Evolutionary conservation across 2,797 vertebrate genomes (phyloP), one percentile per base, ranked within the genome.

Genomic region (Danionella dracula): DNA sequence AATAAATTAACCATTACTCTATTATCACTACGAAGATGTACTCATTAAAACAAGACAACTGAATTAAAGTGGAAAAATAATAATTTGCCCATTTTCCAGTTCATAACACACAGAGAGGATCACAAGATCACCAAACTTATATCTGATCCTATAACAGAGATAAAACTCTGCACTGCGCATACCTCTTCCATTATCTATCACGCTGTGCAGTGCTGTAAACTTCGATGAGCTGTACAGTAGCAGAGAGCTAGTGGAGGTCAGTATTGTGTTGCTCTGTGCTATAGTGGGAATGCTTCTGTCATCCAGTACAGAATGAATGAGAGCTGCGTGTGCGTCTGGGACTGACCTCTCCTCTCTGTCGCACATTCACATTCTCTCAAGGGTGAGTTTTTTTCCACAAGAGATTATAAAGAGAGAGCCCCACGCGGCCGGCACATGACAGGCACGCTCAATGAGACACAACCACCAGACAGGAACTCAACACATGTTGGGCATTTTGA

Each of bases 361-460:
- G 45, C 46, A 65, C 37, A 46, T 58, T 65, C 38, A 27, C 16
- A 42, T 53, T 65, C 46, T 45, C 27, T 51, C 46, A 58, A 70
- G 61, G 61, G 40, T 34, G 38, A 44, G 31, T 59, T 58, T 65
- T n/a, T 70, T 71, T 51, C 60, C 54, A 71, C 41, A 35, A 70
- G 37, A 60, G 68, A 65, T 71, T 71, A 65, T 13, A 51, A 16
- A 46, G 15, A 59, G 17, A 54, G 19, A 48, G 23, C 29, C 53
- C 35, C 40, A 44, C 29, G 54, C 2, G 13, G 31, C 44, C 10
- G 8, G 46, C 48, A 60, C 45, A 49, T 50, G 54, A 42, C 46
- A 70, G 1, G 9, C 17, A 17, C 15, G 5, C n/a, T 45, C 40
- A 65, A 45, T 65, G 62, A 55, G 62, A 65, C 35, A 29, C 29